Evolutionary conservation across 1,140 invertebrate genomes (phyloP).

Genomic region (Caenorhabditis latens): DNA sequence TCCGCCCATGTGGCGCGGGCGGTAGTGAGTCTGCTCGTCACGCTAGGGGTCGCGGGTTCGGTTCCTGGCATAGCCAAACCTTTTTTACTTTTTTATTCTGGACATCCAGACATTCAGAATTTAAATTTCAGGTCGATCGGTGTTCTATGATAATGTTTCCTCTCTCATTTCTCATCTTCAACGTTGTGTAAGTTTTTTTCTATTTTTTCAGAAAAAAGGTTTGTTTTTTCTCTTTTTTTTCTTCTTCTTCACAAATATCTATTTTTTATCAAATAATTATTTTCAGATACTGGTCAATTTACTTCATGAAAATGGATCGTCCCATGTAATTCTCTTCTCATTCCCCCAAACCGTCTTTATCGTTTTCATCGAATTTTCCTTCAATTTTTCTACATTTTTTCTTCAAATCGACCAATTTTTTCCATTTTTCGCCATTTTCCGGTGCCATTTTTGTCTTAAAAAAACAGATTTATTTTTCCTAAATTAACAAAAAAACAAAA

Average conservation of each 20-base stretch:
- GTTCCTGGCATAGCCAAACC: too few species aligned
- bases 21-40: not conserved
- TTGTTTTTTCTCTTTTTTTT: too few species aligned
- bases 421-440: not conserved
- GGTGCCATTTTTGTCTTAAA: not conserved
- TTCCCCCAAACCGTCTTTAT: not conserved
- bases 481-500: not conserved
- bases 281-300: conserved; percentile 75
- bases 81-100: not conserved
- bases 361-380: conserved; percentile 10
- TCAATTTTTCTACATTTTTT: not conserved
- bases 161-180: conserved; percentile 74
- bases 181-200: conserved; percentile 69
- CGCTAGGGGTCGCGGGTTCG: not conserved
- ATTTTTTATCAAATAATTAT: not conserved
- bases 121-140: conserved; percentile 72
- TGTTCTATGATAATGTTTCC: conserved; percentile 77
- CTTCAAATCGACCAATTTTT: conserved; percentile 1
- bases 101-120: not conserved
- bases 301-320: conserved; percentile 73
- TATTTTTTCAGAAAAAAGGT: too few species aligned
- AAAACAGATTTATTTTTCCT: not conserved
- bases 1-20: too few species aligned
- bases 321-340: conserved; percentile 59
- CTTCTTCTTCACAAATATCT: not conserved